Percentiles rank a stretch among this genome's conserved stretches.
These are phyloP conservation scores for Helleia helle DNA, from an alignment of 2,888 invertebrate genomes.

Conservation along the genomic window DNA sequence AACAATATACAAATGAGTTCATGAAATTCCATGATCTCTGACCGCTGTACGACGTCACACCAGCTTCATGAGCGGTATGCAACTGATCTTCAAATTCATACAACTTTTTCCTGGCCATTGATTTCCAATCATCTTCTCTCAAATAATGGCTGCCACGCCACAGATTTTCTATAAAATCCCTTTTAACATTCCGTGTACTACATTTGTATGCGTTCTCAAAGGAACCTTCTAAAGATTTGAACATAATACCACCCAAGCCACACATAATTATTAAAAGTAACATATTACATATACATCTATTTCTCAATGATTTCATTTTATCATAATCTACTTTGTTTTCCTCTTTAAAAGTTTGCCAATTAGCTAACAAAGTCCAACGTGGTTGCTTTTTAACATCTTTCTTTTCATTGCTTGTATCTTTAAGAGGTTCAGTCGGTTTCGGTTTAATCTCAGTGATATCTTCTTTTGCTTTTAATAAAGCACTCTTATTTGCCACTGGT, in stretches of 20 bases:
- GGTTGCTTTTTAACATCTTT: constrained; percentile 33
- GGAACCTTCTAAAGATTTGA: constrained; percentile 87
- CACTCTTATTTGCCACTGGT: constrained; percentile 28
- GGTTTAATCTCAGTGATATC: constrained; percentile 18
- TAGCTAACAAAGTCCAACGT: constrained; percentile 50
- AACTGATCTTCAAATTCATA: constrained; percentile 90
- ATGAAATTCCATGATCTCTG: constrained; percentile 91
- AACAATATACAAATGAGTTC: constrained; percentile 88
- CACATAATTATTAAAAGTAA: constrained; percentile 81
- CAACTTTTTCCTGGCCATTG: constrained; percentile 84
- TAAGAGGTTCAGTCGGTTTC: constrained; percentile 25
- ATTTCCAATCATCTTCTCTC: constrained; percentile 93
- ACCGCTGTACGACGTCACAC: constrained; percentile 87
- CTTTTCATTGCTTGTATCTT: constrained; percentile 20
- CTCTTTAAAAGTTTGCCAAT: constrained; percentile 74
- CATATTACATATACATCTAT: constrained; percentile 79
- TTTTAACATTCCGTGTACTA: constrained; percentile 88
- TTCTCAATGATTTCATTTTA: constrained; percentile 71
- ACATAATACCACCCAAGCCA: constrained; percentile 86
- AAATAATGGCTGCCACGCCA: constrained; percentile 88
- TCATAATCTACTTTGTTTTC: constrained; percentile 73
- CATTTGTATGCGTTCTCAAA: constrained; percentile 92
- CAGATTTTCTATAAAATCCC: constrained; percentile 87
- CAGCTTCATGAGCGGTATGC: constrained; percentile 87
- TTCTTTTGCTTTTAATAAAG: constrained; percentile 29